Evolutionary conservation across 2,113 vertebrate genomes (phyloP), one percentile per base, ranked within the genome.

Genomic region (Antechinus flavipes): DNA sequence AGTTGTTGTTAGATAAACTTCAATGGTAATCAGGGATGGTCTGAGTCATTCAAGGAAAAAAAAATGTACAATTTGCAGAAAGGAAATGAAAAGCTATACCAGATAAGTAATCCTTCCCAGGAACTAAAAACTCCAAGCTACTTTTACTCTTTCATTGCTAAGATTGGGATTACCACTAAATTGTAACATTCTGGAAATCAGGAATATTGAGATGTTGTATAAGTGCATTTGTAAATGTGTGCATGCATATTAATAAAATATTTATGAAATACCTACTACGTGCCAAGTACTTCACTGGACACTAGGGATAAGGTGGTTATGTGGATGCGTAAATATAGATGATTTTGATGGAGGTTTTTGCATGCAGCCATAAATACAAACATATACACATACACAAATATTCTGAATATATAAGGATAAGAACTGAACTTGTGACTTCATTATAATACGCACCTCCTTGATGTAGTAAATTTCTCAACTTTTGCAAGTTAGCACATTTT

Each of bases 1-100:
- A 30, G 25, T 14, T 94, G 25, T 26, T 93, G 46, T 94, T 94
- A 94, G 94, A 96, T 26, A 94, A 53, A 93, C 91, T 50, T 91
- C 47, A 90, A 94, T 97, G 97, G 96, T 95, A 96, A 89, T 94
- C 42, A 92, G 90, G 95, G 58, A 91, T 55, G 50, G 9, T 4
- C 47, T 54, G 12, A 92, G 22, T 94, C 35, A 92, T 97, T 92
- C 91, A 92, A 93, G 94, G 19, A 24, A 94, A 94, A 97, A 97
- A 93, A 91, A 91, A 14, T 93, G 24, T 91, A 0, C 54, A 95
- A 22, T 8, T 54, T 46, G 14, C 93, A 5, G 23, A 93, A 56
- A 1, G 6, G 55, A 9, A 95, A 6, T 49, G 89, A 46, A 76
- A 22, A 91, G 22, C 35, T 91, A 54, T 93, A 92, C 54, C 61